Base-by-base conservation (phyloP, 30 jellyfish, hydroid and myxozoan species). In the Cassiopea xamachana region DNA sequence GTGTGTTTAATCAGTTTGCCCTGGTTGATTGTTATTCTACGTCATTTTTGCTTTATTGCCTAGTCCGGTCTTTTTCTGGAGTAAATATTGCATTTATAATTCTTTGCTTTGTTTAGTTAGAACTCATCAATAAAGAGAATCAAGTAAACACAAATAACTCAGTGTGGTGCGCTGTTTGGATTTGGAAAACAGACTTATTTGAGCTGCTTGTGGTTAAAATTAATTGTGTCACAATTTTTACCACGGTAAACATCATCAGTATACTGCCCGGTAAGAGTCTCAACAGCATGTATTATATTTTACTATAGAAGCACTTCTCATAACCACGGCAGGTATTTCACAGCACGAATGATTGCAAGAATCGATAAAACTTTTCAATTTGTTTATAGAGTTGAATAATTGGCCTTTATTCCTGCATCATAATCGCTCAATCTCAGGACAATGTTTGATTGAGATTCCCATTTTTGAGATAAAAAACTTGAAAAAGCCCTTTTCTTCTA, bases 61-160 rank as follows among this genome's bases (percentile, higher is more conserved):
- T 39, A 43, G 80, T 71, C 80, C 80, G 80, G 17, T 10, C 27
- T 71, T 71, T 71, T 71, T 2, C 51, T 71, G 80, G 27, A 4
- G 55, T 71, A 43, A 71, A 71, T 71, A 71, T 71, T 43, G 83
- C 81, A 82, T 82, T 82, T 82, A 62, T 39, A 17, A 48, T 82
- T 80, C 71, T 68, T 39, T 7, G 48, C 81, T 80, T 61, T 82
- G 90, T 82, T 82, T 82, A 73, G 45, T 82, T 82, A 82, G 90
- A 82, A 82, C 17, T 60, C 82, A 62, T 67, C 80, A 49, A 64
- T 82, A 49, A 64, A 82, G 73, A 61, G 73, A 61, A 12, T 62
- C 68, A n/a, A 39, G 9, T 55, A 19, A 60, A 78, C 50, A 78
- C 87, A 51, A 78, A 50, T 62, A 78, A 45, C 19, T 15, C 49